phyloP scores from a whole-genome alignment of 2,888 invertebrate species.

The Apocheima hispidaria region DNA sequence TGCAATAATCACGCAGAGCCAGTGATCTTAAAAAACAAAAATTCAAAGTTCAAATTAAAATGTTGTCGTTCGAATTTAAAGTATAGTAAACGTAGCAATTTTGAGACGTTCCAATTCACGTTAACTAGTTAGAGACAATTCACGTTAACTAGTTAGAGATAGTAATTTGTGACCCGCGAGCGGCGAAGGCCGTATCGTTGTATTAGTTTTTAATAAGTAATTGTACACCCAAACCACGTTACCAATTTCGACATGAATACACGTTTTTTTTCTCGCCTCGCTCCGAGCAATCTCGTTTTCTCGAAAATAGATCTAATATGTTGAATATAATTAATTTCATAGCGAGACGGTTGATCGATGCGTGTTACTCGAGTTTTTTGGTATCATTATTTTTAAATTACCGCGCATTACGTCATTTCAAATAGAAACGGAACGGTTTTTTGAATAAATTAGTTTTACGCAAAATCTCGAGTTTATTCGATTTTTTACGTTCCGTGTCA shows the following conservation, averaged over 20 bases:
- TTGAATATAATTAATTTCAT: constrained; percentile 84
- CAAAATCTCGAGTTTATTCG: constrained; percentile 68
- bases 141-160: constrained; percentile 53
- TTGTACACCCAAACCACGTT: constrained; percentile 77
- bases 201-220: constrained; percentile 82
- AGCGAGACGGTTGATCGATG: constrained; percentile 79
- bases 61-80: constrained; percentile 42
- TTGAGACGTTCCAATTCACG: constrained; percentile 55
- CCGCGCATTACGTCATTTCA: constrained; percentile 77
- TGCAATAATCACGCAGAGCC: constrained; percentile 26
- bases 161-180: constrained; percentile 56
- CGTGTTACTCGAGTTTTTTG: constrained; percentile 74
- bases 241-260: constrained; percentile 82
- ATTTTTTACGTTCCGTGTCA: constrained; percentile 57
- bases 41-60: constrained; percentile 7
- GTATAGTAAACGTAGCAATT: constrained; percentile 58
- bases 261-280: constrained; percentile 69
- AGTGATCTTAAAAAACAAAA: constrained; percentile 9
- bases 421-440: constrained; percentile 69
- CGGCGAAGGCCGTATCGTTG: constrained; percentile 71
- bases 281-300: constrained; percentile 80
- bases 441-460: constrained; percentile 72
- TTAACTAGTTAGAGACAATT: constrained; percentile 51
- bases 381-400: constrained; percentile 83
- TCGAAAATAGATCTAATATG: constrained; percentile 84